Base-by-base conservation (phyloP, 2,113 vertebrate species). In the Polypterus bichir region DNA sequence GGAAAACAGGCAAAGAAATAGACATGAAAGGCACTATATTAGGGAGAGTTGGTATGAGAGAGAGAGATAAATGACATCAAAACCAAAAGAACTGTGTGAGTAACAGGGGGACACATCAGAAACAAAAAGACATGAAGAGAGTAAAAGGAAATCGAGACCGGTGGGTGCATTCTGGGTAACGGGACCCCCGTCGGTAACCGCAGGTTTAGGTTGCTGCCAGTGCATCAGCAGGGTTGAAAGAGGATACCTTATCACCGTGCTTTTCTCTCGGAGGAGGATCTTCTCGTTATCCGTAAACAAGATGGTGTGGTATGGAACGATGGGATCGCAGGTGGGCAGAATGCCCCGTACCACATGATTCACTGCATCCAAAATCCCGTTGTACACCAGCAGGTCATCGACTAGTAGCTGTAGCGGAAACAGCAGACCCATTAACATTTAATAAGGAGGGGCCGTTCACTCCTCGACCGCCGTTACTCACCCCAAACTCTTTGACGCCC, bases 401-500 rank as follows among this genome's bases (percentile, higher is more conserved):
- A 99, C 95, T 47, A 99, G 86, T 9, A 99, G 87, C 95, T 99
- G 60, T 44, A 55, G 5, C 47, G 56, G 62, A 62, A 67, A 46
- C 7, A 62, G 27, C 3, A 54, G 8, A 64, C 48, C 61, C 54
- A 65, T 3, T 63, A 44, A 59, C 49, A 49, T 4, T 5, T 48
- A 3, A 4, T 45, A 48, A 45, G 9, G 10, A 62, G 52, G 3
- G 7, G 10, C 9, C 27, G 27, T 27, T 27, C 27, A 27, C 27
- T 2, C 27, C 27, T 27, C 27, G 27, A 51, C 57, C 59, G 63
- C 49, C 56, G 66, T 66, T 49, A 81, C 87, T 81, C 79, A 99
- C 96, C 66, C 95, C 94, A n/a, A 98, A 99, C 77, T 98, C 95
- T 68, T 92, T 99, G 62, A 98, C 96, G 71, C 95, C 96, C 67